phyloP scores from a whole-genome alignment of 2,888 invertebrate genomes.

The Lasioglossum villosulum region DNA sequence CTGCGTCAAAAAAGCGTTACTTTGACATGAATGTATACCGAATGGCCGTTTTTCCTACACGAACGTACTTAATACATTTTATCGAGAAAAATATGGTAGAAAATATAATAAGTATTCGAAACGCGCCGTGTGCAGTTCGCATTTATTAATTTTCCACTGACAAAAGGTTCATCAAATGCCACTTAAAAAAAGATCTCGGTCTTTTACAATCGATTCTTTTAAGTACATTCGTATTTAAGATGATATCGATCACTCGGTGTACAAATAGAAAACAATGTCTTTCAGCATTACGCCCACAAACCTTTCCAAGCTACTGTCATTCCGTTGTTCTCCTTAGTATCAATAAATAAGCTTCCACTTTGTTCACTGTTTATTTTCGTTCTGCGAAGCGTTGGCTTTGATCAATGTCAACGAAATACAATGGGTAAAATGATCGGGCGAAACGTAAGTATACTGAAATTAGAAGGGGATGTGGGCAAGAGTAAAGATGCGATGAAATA shows the following conservation, averaged over 20 bases:
- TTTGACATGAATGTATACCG: neutral
- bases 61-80: neutral
- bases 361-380: constrained; percentile 4
- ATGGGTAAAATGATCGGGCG: neutral
- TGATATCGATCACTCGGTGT: constrained; percentile 16
- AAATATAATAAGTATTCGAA: neutral
- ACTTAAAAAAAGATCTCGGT: neutral
- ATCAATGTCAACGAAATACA: neutral
- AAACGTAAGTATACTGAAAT: constrained; percentile 19
- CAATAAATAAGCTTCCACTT: constrained; percentile 23
- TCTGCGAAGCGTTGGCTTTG: neutral
- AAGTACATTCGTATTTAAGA: neutral
- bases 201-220: constrained; percentile 2
- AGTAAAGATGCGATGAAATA: constrained; percentile 25
- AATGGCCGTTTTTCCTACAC: constrained; percentile 13
- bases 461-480: neutral
- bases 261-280: constrained; percentile 44
- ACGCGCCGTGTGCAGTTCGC: neutral
- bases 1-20: constrained; percentile 2
- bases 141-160: neutral
- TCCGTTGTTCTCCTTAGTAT: constrained; percentile 6
- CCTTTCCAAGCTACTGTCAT: constrained; percentile 1
- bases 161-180: neutral
- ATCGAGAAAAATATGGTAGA: neutral
- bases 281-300: constrained; percentile 10